Conservation (phyloP, 2,113 vertebrate genomes). For the Regulus satrapa region DNA sequence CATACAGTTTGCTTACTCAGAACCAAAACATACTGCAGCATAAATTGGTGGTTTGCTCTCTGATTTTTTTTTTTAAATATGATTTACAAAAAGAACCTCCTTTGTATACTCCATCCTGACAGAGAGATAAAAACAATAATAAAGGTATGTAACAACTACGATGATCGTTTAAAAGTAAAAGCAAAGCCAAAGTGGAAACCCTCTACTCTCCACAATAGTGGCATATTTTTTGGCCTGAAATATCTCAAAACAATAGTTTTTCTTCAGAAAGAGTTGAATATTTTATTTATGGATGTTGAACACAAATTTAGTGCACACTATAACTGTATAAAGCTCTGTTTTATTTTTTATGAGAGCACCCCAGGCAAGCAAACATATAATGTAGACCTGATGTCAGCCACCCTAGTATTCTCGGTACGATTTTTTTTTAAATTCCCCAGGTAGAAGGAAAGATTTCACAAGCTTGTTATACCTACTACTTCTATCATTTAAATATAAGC, state of each 20-base stretch:
- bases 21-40: conserved; percentile 32
- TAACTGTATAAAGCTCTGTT: conserved; percentile 51
- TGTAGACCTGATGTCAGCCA: conserved; percentile 51
- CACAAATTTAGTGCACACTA: conserved; percentile 34
- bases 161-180: background rate
- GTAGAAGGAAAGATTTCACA: conserved; percentile 23
- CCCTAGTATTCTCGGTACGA: conserved; percentile 35
- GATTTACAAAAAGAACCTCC: background rate
- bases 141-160: background rate
- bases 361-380: conserved; percentile 55
- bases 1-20: conserved; percentile 37
- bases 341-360: conserved; percentile 66
- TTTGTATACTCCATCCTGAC: background rate
- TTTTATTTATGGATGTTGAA: conserved; percentile 59
- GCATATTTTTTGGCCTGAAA: background rate
- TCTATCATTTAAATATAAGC: conserved; percentile 48
- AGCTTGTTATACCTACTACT: background rate
- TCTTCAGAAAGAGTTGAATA: conserved; percentile 44
- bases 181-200: background rate
- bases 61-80: background rate
- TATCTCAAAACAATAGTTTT: conserved; percentile 42
- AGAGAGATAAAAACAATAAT: background rate
- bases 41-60: background rate
- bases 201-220: background rate
- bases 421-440: background rate